Percentiles rank a stretch among this genome's conserved stretches.
phyloP scores from a whole-genome alignment of 2,113 vertebrate genomes.

The Trichomycterus rosablanca region DNA sequence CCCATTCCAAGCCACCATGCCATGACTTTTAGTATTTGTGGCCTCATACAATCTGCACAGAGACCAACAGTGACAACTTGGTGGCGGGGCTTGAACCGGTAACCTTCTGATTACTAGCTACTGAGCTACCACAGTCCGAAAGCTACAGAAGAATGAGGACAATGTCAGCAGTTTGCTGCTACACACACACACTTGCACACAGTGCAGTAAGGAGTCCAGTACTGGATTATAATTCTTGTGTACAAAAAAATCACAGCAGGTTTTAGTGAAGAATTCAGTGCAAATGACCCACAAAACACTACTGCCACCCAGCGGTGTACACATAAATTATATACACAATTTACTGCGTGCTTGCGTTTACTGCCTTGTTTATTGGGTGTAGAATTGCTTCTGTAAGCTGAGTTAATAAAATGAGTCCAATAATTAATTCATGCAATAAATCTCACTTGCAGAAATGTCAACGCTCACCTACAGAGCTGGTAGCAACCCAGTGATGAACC shows the following conservation, averaged over 20 bases:
- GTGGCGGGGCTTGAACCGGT: no score
- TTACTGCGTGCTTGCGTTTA: background rate
- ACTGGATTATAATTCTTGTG: constrained; percentile 15
- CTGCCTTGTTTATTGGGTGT: background rate
- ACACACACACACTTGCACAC: background rate
- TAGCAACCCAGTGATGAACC: no score
- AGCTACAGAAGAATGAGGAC: no score
- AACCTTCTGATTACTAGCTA: no score
- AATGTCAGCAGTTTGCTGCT: no score
- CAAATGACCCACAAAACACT: constrained; percentile 17
- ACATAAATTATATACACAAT: background rate
- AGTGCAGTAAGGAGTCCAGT: constrained; percentile 1
- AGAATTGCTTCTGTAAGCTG: background rate
- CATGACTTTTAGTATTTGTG: no score
- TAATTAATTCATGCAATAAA: no score
- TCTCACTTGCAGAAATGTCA: background rate
- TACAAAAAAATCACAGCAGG: constrained; percentile 13
- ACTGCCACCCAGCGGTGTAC: constrained; percentile 57
- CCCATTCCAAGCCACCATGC: no score
- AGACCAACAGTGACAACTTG: no score
- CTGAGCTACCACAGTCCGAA: no score
- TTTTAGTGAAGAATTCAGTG: background rate
- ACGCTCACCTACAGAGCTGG: no score
- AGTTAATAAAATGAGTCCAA: background rate
- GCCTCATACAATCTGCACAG: no score